Evolutionary conservation across 1,140 invertebrate genomes (phyloP), one percentile per base, ranked within the genome.

Genomic region (Pseudomyrmex dendroicus): DNA sequence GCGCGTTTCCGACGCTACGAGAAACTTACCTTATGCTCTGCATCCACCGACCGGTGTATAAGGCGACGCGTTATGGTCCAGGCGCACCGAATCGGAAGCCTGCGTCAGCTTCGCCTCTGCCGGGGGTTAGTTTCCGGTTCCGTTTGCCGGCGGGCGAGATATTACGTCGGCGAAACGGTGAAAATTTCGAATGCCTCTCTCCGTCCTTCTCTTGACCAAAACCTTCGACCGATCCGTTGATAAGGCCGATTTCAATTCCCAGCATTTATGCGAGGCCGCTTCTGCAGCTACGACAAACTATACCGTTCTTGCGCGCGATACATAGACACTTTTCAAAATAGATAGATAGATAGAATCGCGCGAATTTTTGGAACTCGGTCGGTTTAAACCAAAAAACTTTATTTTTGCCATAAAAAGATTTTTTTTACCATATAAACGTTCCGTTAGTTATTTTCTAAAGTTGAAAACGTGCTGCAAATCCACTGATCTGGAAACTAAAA

Each of bases 101-200:
- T 84, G 67, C 80, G 80, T 87, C 86, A 87, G 86, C 86, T 84
- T 73, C 22, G 86, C 83, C 73, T 35, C 73, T 57, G 35, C 73
- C 52, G 35, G 35, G 35, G n/a, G 17, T 73, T 74, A 48, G 64
- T 64, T 66, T 74, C 54, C 54, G 20, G 57, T 82, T 70, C 46
- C 76, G 48, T 48, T 68, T 50, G n/a, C 5, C 54, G 22, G n/a
- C 52, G 70, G 50, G 54, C 66, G 35, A 59, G 46, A 72, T 80
- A 72, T 80, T 80, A 59, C 76, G 52, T 82, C 56, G 59, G 25
- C 70, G 17, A 61, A 82, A 72, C 48, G 35, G 20, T 20, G n/a
- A 73, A 82, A 73, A 63, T 72, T 62, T 54, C 59, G 25, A 70
- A 46, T 46, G 44, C 13, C 35, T 46, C 17, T 0, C 12, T 12